Evolutionary conservation across 2,113 vertebrate genomes (phyloP).

Genomic region (Motacilla tschutschensis): DNA sequence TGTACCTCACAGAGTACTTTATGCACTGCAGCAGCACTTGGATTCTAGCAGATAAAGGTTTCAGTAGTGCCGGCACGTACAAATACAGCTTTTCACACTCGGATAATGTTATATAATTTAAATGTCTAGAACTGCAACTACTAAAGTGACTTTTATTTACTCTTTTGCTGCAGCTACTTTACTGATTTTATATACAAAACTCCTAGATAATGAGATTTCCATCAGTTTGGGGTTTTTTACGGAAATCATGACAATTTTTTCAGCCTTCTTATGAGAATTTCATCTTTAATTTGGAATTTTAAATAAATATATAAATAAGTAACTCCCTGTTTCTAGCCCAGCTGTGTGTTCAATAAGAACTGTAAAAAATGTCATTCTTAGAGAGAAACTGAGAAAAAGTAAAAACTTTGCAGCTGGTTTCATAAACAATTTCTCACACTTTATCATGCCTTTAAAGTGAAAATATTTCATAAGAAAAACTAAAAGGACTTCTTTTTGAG

Average conservation of each 20-base stretch:
- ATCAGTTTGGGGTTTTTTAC: background rate
- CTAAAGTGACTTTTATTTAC: background rate
- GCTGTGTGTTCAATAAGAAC: background rate
- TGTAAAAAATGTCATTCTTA: background rate
- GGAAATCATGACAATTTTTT: background rate
- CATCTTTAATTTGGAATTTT: background rate
- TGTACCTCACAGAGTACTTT: background rate
- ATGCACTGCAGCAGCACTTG: background rate
- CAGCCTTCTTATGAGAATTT: background rate
- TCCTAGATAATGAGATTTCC: background rate
- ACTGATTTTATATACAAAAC: background rate
- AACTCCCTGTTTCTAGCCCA: background rate
- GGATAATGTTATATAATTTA: background rate
- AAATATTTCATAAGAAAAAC: background rate
- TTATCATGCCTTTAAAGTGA: background rate
- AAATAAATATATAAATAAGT: background rate
- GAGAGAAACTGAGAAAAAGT: background rate
- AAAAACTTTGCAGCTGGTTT: background rate
- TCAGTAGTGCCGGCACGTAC: accelerated
- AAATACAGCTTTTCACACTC: background rate
- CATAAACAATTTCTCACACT: background rate
- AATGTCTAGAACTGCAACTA: background rate
- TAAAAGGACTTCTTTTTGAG: background rate
- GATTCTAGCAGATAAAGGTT: background rate
- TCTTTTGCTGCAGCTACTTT: background rate